Percentiles rank a stretch among this genome's conserved stretches.
Evolutionary conservation across 2,797 vertebrate genomes (phyloP).

Genomic region (Paguma larvata): DNA sequence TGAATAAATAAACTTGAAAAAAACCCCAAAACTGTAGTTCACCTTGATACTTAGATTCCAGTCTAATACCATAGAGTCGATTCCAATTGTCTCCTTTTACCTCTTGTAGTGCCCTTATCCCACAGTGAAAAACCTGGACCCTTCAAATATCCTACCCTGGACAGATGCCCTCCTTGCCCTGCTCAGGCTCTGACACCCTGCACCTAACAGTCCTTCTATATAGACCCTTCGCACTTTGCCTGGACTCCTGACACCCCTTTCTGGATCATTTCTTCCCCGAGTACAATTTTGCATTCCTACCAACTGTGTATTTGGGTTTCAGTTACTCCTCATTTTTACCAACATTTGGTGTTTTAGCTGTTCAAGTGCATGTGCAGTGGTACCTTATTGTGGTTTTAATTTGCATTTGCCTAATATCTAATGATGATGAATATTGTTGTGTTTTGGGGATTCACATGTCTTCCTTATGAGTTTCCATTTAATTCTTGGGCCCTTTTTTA

Average conservation of each 20-base stretch:
- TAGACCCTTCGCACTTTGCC: not conserved
- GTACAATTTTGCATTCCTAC: not conserved
- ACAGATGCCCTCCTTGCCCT: not conserved
- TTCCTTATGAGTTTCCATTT: not conserved
- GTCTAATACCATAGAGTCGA: not conserved
- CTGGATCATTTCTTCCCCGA: not conserved
- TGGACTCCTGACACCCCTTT: not conserved
- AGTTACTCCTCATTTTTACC: not conserved
- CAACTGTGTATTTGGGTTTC: not conserved
- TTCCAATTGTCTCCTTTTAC: not conserved
- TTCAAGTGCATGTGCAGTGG: not conserved
- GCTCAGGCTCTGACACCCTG: not conserved
- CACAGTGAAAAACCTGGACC: not conserved
- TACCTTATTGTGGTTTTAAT: not conserved
- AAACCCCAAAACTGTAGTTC: not conserved
- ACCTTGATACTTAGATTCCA: not conserved
- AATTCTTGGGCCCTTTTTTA: constrained; percentile 10
- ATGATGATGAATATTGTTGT: not conserved
- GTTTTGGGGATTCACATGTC: not conserved
- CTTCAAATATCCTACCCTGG: not conserved
- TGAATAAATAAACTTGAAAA: no score
- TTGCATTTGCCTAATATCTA: not conserved
- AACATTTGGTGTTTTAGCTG: not conserved
- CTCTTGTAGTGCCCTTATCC: not conserved
- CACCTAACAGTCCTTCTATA: not conserved